Evolutionary conservation across 2,113 vertebrate species (phyloP).

Genomic region (Nothoprocta perdicaria): DNA sequence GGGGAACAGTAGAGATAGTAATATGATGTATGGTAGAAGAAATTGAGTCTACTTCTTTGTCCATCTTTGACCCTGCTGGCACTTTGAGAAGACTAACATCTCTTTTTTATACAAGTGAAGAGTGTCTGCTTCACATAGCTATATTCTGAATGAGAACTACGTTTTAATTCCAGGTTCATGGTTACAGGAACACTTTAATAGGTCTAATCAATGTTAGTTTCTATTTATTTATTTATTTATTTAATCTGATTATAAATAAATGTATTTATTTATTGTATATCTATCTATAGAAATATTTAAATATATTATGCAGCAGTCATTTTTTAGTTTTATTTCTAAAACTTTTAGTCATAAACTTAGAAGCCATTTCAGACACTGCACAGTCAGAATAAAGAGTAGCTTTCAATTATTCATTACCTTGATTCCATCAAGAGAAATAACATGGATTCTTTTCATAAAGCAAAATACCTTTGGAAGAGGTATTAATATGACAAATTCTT

Average conservation of each 20-base stretch:
- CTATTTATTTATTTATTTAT: too few species aligned
- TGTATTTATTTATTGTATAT: not conserved
- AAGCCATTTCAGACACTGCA: not conserved
- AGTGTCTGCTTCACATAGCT: not conserved
- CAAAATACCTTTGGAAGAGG: slow-evolving; percentile 34
- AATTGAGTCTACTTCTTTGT: not conserved
- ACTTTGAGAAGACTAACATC: not conserved
- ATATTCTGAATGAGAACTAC: not conserved
- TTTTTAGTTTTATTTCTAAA: not conserved
- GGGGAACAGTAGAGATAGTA: not conserved
- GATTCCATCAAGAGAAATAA: slow-evolving; percentile 19
- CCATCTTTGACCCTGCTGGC: not conserved
- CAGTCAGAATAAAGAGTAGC: not conserved
- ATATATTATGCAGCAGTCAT: not conserved
- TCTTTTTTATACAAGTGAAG: not conserved
- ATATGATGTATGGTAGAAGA: not conserved
- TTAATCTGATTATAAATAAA: too few species aligned
- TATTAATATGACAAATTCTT: not conserved
- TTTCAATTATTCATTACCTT: slow-evolving; percentile 28
- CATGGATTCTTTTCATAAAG: slow-evolving; percentile 15
- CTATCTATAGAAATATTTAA: not conserved
- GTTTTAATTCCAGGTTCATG: not conserved
- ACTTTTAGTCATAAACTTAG: not conserved
- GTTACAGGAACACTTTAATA: not conserved
- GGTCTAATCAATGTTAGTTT: not conserved